Evolutionary conservation across 2,113 vertebrate species (phyloP), one percentile per base, ranked within the genome.

Genomic region (Podiceps cristatus): DNA sequence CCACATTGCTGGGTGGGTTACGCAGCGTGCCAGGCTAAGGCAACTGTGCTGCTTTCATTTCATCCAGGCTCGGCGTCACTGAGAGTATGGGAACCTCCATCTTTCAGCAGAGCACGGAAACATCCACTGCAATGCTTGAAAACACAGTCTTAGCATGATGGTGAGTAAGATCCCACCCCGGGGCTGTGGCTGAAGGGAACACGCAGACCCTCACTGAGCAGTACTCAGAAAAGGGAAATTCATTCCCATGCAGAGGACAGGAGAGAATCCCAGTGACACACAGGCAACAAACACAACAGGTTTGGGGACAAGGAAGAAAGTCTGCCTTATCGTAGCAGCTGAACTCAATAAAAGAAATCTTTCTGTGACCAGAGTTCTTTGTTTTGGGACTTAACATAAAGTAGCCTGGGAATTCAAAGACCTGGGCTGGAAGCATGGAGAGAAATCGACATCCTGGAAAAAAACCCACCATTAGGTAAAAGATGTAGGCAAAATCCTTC

Each of bases 361-460:
- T 79, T 29, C 23, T 1, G 7, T n/a, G 44, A 86, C 31, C 35
- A 45, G 29, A 83, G 19, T 29, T 85, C 33, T 55, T 47, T 52
- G 49, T 62, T 86, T 91, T 49, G 88, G n/a, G 16, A 44, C 37
- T 24, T 45, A 87, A 75, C 24, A 50, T 27, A 74, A 64, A 0
- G 3, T 6, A 86, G 45, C 37, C 19, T 40, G 31, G 44, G 71
- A 90, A 86, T 88, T 86, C 59, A 88, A 92, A 92, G 42, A 77
- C 55, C n/a, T 75, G n/a, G 64, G 42, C 29, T 80, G 42, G 24
- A 87, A 93, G 23, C 13, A 9, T 10, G 25, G 60, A 95, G 17
- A 89, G n/a, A 94, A 60, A 91, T 18, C 9, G 88, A 93, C 53
- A 53, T 67, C 85, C 94, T 88, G 62, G 15, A 90, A 96, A 73